Evolutionary conservation across 2,113 vertebrate genomes (phyloP), one percentile per base, ranked within the genome.

Genomic region (Thymallus thymallus): DNA sequence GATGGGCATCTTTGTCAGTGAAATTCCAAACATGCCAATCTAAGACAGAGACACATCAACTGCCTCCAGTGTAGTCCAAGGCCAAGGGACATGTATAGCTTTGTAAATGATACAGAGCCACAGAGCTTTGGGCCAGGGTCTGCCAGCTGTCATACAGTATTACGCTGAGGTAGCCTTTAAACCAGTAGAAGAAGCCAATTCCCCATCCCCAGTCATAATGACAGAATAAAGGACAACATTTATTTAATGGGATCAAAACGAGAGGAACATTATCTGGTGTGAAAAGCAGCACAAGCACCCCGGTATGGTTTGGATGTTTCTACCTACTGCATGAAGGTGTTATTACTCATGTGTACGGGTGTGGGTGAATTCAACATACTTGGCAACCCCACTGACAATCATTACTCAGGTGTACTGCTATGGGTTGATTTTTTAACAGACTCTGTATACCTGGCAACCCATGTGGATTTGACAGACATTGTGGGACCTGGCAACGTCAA

Each of bases 161-260:
- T 85, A 76, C 76, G 88, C 84, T 80, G 88, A 88, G 88, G 84
- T 84, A 76, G 85, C 80, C 87, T 85, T 82, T 83, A 68, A 68
- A 32, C 5, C 35, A 4, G 20, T 30, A 30, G 32, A 35, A 32
- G 83, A 82, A 86, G 83, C 73, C 48, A 0, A 71, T 81, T 73
- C 74, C 89, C 76, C 75, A 81, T 77, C 68, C 84, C 79, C 76
- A 78, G 75, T 62, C n/a, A 0, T 62, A 76, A 71, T 78, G 84
- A 83, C 77, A 79, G 85, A 86, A 22, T 20, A 6, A 22, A 14
- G 20, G 16, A 58, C 56, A 22, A 22, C 56, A 58, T 58, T 20
- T 58, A 20, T 58, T 58, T 58, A 4, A 58, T 58, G 0, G 56
- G 20, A 58, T 58, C 6, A 22, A 58, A 58, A 58, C 1, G n/a